These are phyloP conservation scores for Ceraclea dissimilis DNA, from an alignment of 2,888 invertebrate genomes.

Conservation along the genomic window DNA sequence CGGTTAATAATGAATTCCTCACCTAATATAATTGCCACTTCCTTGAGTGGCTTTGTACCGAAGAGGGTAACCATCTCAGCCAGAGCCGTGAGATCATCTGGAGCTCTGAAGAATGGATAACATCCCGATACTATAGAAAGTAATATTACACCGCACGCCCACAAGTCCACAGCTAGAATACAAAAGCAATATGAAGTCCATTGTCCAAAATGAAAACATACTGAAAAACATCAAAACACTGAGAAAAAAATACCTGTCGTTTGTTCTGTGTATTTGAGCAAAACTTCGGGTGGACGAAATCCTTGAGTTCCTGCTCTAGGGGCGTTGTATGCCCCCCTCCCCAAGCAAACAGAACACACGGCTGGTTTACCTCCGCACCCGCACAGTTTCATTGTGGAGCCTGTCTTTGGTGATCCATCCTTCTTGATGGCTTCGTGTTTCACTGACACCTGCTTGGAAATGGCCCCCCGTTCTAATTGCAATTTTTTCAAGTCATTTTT, in stretches of 20 bases:
- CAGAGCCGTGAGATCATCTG: constrained; percentile 69
- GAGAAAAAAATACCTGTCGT: constrained; percentile 50
- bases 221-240: neutral
- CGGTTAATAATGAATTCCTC: too few relatives aligned
- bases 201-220: neutral
- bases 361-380: constrained; percentile 59
- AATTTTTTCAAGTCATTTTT: neutral
- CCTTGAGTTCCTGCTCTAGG: constrained; percentile 85
- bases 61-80: constrained; percentile 77
- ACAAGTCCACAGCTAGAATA: constrained; percentile 70
- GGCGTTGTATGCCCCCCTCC: constrained; percentile 59
- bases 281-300: constrained; percentile 80
- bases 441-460: constrained; percentile 11
- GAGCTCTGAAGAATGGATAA: constrained; percentile 78
- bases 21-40: constrained; percentile 62
- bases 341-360: constrained; percentile 61
- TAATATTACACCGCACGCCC: constrained; percentile 84
- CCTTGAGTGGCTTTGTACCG: constrained; percentile 61
- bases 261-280: constrained; percentile 72
- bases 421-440: constrained; percentile 13
- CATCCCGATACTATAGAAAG: constrained; percentile 68
- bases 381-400: constrained; percentile 39
- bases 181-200: neutral
- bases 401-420: constrained; percentile 6
- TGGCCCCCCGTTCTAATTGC: constrained; percentile 9